phyloP scores from a whole-genome alignment of 2,888 invertebrate species.

The Hirtodrosophila cameraria region DNA sequence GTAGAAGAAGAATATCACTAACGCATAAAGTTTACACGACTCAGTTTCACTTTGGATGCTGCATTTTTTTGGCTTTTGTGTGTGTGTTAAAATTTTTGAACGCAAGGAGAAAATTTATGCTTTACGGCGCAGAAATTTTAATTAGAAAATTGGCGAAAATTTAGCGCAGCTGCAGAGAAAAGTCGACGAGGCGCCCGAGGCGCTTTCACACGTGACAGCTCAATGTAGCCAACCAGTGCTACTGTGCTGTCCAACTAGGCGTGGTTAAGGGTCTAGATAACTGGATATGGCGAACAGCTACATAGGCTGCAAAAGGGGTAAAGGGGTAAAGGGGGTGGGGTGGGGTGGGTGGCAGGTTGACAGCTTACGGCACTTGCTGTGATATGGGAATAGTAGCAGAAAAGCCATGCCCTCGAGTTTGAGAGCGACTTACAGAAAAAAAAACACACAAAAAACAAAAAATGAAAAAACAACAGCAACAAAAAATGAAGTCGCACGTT shows the following conservation, averaged over 20 bases:
- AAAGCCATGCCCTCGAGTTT: slow-evolving; percentile 63
- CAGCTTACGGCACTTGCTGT: slow-evolving; percentile 49
- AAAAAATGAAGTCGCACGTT: slow-evolving; percentile 79
- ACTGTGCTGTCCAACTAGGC: slow-evolving; percentile 33
- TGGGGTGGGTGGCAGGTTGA: slow-evolving; percentile 22
- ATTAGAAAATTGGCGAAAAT: slow-evolving; percentile 78
- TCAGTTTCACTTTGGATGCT: slow-evolving; percentile 31
- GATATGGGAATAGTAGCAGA: slow-evolving; percentile 61
- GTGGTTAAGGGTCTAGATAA: slow-evolving; percentile 12
- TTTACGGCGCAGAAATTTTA: slow-evolving; percentile 79
- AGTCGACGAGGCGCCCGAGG: slow-evolving; percentile 23
- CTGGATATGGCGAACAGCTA: no score
- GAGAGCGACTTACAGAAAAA: slow-evolving; percentile 22
- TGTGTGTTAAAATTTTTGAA: slow-evolving; percentile 60
- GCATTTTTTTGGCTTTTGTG: slow-evolving; percentile 32
- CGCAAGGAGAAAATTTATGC: slow-evolving; percentile 73
- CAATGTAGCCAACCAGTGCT: slow-evolving; percentile 47
- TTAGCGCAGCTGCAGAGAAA: slow-evolving; percentile 45
- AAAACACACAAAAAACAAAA: background rate
- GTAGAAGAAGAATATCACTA: no score
- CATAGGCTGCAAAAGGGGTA: no score
- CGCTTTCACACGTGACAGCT: slow-evolving; percentile 73
- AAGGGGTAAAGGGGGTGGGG: slow-evolving; percentile 11
- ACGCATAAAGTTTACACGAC: slow-evolving; percentile 30
- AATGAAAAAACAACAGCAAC: no score